Conservation (phyloP, 1,140 invertebrate species). For the Geopemphigus sp. region DNA sequence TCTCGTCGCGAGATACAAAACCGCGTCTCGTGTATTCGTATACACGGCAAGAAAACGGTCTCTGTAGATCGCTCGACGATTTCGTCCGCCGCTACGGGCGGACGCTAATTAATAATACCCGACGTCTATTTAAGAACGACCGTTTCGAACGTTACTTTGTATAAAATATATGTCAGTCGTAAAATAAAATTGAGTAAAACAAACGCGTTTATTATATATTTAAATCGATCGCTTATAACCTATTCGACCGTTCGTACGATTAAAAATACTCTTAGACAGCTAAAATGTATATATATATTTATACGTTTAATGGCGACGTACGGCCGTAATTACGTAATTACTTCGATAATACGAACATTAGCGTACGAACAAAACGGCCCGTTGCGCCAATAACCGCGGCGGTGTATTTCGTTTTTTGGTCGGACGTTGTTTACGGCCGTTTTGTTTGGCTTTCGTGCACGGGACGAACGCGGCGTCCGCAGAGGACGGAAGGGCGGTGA, state of each 20-base stretch:
- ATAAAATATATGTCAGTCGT: constrained; percentile 6
- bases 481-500: too few species aligned
- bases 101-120: too few species aligned
- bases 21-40: background rate
- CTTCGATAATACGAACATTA: background rate
- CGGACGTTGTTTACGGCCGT: background rate
- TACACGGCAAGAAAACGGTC: background rate
- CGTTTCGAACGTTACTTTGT: background rate
- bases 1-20: background rate
- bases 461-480: too few species aligned
- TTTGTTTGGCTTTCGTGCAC: too few species aligned
- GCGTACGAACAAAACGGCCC: background rate
- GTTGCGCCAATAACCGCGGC: constrained; percentile 5
- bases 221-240: background rate
- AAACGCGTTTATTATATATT: constrained; percentile 1
- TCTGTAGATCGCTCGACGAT: too few species aligned
- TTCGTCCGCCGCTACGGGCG: too few species aligned
- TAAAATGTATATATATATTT: too few species aligned
- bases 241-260: too few species aligned
- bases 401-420: background rate
- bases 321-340: background rate
- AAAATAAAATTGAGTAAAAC: background rate
- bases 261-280: too few species aligned
- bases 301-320: background rate
- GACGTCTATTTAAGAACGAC: constrained; percentile 12